A percentile compares a stretch with the other conserved stretches of the same genome.
Conservation (phyloP, 2,113 vertebrate species). For the Beaufortia kweichowensis region DNA sequence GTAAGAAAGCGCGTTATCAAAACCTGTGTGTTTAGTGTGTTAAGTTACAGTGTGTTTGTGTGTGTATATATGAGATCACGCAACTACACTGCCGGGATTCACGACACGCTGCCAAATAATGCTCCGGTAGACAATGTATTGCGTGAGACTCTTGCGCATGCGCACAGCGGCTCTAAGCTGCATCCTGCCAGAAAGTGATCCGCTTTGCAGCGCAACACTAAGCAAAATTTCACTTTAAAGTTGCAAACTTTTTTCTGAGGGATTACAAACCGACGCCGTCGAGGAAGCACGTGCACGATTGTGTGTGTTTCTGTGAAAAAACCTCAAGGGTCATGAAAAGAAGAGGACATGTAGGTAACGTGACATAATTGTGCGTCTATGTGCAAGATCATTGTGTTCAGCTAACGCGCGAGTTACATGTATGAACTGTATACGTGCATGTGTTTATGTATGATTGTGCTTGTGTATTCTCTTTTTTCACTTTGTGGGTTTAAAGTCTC, state of each 20-base stretch:
- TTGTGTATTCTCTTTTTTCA: conserved; percentile 56
- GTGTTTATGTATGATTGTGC: background rate
- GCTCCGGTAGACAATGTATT: conserved; percentile 58
- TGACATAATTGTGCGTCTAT: conserved; percentile 53
- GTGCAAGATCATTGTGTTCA: conserved; percentile 63
- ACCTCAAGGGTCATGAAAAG: conserved; percentile 50
- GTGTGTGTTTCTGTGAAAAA: background rate
- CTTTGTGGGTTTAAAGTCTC: background rate
- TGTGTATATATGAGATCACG: conserved; percentile 54
- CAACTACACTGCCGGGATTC: conserved; percentile 70
- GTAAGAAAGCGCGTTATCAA: conserved; percentile 67
- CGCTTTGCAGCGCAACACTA: conserved; percentile 64
- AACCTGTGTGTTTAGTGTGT: background rate
- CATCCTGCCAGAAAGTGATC: conserved; percentile 78
- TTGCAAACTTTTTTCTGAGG: conserved; percentile 71
- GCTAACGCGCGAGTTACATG: conserved; percentile 58
- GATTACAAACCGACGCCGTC: background rate
- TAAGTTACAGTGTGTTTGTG: background rate
- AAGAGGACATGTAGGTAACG: conserved; percentile 62
- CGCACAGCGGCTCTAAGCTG: background rate
- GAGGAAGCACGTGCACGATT: conserved; percentile 18
- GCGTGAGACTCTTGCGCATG: conserved; percentile 4
- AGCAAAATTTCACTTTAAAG: conserved; percentile 67
- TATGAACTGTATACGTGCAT: background rate
- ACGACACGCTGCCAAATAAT: conserved; percentile 69